Percentiles rank a stretch among this genome's conserved stretches.
These are phyloP conservation scores for Antheraea pernyi DNA, from an alignment of 1,140 invertebrate genomes.

Conservation along the genomic window DNA sequence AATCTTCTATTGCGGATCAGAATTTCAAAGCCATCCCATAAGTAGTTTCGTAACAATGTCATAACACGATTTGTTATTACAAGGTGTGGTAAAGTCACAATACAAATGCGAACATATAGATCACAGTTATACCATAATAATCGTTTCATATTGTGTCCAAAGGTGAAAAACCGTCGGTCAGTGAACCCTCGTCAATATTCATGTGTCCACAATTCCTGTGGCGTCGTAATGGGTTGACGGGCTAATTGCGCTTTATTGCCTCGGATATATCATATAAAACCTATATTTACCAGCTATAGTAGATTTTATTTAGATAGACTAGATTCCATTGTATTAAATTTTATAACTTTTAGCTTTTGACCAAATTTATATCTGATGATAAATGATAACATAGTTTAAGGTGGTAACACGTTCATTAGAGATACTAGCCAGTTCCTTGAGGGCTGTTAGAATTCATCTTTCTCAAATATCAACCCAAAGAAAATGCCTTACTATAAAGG, in stretches of 20 bases:
- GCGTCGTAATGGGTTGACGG: not conserved
- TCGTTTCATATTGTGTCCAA: conserved; percentile 8
- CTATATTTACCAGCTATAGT: not conserved
- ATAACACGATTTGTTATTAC: not conserved
- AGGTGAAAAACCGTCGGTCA: conserved; percentile 28
- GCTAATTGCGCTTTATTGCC: conserved; percentile 7
- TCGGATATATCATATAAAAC: not conserved
- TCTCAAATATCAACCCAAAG: no score
- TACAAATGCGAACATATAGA: not conserved
- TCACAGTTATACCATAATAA: not conserved
- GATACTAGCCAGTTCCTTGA: no score
- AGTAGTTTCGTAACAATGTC: not conserved
- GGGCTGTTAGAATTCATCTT: no score
- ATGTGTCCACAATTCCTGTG: not conserved
- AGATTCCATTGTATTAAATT: not conserved
- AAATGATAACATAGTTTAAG: no score
- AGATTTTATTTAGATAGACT: not conserved
- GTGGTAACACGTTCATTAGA: no score
- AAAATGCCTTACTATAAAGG: no score
- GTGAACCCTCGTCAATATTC: conserved; percentile 30
- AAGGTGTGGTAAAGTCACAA: not conserved
- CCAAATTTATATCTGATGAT: no score
- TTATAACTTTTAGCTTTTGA: no score
- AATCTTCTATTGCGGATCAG: no score
- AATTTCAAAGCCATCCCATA: no score